Evolutionary conservation across 2,888 invertebrate species (phyloP), one percentile per base, ranked within the genome.

Genomic region (Danaus chrysippus): DNA sequence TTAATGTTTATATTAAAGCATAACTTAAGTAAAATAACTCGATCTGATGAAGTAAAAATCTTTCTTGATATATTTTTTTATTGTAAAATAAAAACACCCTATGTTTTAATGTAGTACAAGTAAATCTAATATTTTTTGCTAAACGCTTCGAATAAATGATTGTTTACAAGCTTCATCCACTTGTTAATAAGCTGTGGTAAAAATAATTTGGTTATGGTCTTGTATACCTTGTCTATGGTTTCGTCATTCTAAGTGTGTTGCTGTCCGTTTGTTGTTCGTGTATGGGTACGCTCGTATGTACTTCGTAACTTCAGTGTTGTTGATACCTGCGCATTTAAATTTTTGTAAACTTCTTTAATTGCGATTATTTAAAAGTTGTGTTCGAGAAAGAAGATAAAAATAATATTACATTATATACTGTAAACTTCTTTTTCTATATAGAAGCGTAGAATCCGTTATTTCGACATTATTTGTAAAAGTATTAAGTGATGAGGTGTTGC

Each of bases 401-500:
- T 15, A 17, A 17, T 49, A 49, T 17, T 3, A 49, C 10, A 49
- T 10, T 17, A 10, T 15, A 46, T 60, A 46, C 55, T 42, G 41
- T 23, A 46, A 10, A 43, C 9, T 52, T 54, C 49, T 54, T 54
- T 55, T 11, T 44, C 13, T 9, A 19, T 44, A 11, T 23, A 63
- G 17, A 42, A 23, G 46, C 10, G 46, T 56, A 41, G 43, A 56
- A 61, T 54, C 54, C 55, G 43, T 60, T 52, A 59, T 59, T 58
- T 49, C 57, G n/a, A 58, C 55, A 54, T 61, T 57, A 59, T 53
- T 56, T 56, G 61, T 58, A 56, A 42, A 63, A 58, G 41, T 68
- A 61, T 59, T 58, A 69, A 71, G 75, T 75, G 74, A 73, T 75
- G 70, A 71, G 69, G 77, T 74, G 72, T 69, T 73, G 66, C 62